A percentile compares a stretch with the other conserved stretches of the same genome.
phyloP scores from a whole-genome alignment of 2,888 invertebrate genomes.

The Neoscelio sp. region DNA sequence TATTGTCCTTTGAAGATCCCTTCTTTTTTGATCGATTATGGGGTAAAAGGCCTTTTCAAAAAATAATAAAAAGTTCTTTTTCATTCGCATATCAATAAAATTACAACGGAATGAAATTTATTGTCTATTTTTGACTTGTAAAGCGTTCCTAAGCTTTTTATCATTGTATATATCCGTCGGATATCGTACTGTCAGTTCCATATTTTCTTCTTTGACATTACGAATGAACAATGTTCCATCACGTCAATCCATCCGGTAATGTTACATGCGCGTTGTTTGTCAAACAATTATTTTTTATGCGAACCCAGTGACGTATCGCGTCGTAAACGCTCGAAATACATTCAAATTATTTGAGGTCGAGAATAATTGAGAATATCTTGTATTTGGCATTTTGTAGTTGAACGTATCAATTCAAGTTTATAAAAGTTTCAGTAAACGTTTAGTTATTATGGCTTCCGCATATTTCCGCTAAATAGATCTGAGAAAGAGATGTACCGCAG shows the following conservation, averaged over 20 bases:
- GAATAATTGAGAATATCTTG: not conserved
- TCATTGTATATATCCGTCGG: slow-evolving; percentile 1
- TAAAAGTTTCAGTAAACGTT: not conserved
- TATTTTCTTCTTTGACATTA: slow-evolving; percentile 25
- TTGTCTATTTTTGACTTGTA: too few species aligned
- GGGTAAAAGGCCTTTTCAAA: too few species aligned
- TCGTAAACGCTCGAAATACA: not conserved
- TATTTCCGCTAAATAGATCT: not conserved
- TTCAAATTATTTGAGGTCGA: slow-evolving; percentile 13
- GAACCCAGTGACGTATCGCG: not conserved
- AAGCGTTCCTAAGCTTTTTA: slow-evolving; percentile 2
- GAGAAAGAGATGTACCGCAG: too few species aligned
- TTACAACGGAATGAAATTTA: too few species aligned
- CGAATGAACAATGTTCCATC: slow-evolving; percentile 28
- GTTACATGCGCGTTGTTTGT: slow-evolving; percentile 20
- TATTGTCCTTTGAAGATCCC: too few species aligned
- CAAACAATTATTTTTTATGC: slow-evolving; percentile 6
- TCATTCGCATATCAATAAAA: too few species aligned
- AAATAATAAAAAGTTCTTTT: too few species aligned
- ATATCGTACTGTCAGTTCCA: slow-evolving; percentile 20
- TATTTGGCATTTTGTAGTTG: slow-evolving; percentile 1
- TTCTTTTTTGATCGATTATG: too few species aligned
- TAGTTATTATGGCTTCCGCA: not conserved
- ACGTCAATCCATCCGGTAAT: slow-evolving; percentile 27
- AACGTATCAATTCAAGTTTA: not conserved